Percentiles rank a stretch among this genome's conserved stretches.
Evolutionary conservation across 2,113 vertebrate genomes (phyloP).

Genomic region (Felis chaus): DNA sequence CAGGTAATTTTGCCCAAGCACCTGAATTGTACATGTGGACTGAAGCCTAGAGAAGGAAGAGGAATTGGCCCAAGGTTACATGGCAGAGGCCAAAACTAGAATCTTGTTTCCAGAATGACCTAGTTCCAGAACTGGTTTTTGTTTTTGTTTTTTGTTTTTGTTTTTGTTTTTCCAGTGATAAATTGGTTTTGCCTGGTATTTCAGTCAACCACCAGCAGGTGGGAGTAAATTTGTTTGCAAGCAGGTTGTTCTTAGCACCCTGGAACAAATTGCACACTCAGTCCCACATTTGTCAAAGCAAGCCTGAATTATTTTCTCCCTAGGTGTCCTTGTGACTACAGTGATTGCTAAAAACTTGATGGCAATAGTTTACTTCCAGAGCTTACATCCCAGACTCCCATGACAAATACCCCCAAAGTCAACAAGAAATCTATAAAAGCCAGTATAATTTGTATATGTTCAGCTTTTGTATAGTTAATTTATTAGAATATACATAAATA

Average conservation of each 20-base stretch:
- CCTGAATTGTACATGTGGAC: background rate
- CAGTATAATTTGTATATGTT: background rate
- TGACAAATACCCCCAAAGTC: background rate
- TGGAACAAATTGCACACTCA: background rate
- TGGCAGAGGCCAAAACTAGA: background rate
- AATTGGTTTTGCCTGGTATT: background rate
- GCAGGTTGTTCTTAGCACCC: background rate
- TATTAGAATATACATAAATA: background rate
- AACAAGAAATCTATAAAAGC: background rate
- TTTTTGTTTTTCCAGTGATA: background rate
- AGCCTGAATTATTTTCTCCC: background rate
- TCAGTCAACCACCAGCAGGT: background rate
- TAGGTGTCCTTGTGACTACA: background rate
- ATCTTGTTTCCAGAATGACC: background rate
- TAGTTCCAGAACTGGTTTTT: background rate
- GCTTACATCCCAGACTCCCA: background rate
- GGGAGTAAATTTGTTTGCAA: slow-evolving; percentile 51
- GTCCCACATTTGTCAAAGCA: background rate
- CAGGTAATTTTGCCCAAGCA: background rate
- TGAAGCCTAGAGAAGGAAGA: background rate
- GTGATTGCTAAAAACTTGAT: background rate
- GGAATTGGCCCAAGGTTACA: background rate
- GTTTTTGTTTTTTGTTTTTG: background rate
- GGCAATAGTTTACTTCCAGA: background rate
- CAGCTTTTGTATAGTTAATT: background rate